These are phyloP conservation scores for Cephus spinipes DNA, from an alignment of 2,888 invertebrate genomes.

Conservation along the genomic window DNA sequence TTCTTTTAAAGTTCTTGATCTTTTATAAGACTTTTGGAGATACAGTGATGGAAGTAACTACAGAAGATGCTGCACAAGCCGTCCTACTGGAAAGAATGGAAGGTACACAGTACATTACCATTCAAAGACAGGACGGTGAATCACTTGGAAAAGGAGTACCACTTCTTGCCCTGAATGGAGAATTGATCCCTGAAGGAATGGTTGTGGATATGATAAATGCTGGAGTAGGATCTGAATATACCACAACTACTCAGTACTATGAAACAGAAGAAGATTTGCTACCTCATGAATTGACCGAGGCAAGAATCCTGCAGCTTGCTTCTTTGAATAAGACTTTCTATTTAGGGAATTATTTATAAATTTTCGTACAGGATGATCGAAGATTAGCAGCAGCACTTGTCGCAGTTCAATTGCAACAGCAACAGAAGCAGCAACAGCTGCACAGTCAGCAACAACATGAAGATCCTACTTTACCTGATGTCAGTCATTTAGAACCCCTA, in stretches of 20 bases:
- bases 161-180: slow-evolving; percentile 58
- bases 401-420: slow-evolving; percentile 73
- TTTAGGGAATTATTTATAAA: not conserved
- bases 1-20: no score
- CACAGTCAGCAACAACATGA: slow-evolving; percentile 56
- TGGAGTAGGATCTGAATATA: slow-evolving; percentile 57
- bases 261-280: slow-evolving; percentile 58
- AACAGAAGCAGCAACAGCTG: slow-evolving; percentile 70
- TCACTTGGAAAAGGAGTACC: slow-evolving; percentile 59
- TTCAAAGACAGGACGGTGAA: slow-evolving; percentile 62
- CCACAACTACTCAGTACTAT: slow-evolving; percentile 57
- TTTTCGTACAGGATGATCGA: slow-evolving; percentile 68
- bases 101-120: slow-evolving; percentile 64
- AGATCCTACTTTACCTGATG: slow-evolving; percentile 54
- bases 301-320: slow-evolving; percentile 25
- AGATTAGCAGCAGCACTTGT: slow-evolving; percentile 73
- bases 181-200: slow-evolving; percentile 62
- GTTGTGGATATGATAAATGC: slow-evolving; percentile 65
- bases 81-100: slow-evolving; percentile 62
- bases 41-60: slow-evolving; percentile 56
- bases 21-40: no score
- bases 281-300: slow-evolving; percentile 60
- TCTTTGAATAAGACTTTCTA: not conserved
- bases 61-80: slow-evolving; percentile 60
- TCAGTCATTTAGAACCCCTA: slow-evolving; percentile 53